A percentile compares a stretch with the other conserved stretches of the same genome.
phyloP scores from a whole-genome alignment of 2,888 invertebrate species.

The Rhyacophila evoluta region DNA sequence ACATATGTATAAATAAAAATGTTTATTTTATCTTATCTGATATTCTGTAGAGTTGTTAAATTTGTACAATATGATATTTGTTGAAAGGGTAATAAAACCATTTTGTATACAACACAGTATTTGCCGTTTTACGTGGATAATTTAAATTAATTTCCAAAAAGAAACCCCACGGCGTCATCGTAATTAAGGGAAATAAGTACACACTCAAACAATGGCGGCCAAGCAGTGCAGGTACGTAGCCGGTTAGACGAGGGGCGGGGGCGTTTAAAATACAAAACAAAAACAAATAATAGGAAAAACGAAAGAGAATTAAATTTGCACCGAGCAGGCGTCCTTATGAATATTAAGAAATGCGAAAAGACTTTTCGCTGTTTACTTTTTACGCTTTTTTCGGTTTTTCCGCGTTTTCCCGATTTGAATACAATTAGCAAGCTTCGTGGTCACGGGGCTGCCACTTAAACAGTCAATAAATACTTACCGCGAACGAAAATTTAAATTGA shows the following conservation, averaged over 20 bases:
- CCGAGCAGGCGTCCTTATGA: conserved; percentile 19
- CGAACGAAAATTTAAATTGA: neutral
- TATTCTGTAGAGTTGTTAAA: too few species aligned
- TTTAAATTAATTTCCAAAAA: neutral
- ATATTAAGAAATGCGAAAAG: conserved; percentile 12
- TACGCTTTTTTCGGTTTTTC: conserved; percentile 9
- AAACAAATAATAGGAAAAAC: conserved; percentile 19
- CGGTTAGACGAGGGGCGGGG: neutral
- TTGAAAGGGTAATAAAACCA: too few species aligned
- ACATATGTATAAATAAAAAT: too few species aligned
- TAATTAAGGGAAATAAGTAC: neutral
- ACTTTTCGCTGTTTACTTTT: conserved; percentile 20
- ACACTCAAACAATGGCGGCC: neutral
- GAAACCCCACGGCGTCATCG: neutral
- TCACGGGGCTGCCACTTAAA: neutral
- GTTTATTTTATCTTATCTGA: too few species aligned
- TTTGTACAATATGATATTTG: too few species aligned
- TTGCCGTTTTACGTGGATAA: too few species aligned
- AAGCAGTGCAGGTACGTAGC: neutral
- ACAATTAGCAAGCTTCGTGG: conserved; percentile 44
- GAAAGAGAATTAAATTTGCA: conserved; percentile 24
- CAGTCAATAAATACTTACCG: neutral
- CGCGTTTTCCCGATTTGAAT: conserved; percentile 47
- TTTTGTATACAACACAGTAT: too few species aligned
- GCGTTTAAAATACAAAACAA: conserved; percentile 1